Evolutionary conservation across 1,140 invertebrate species (phyloP).

Genomic region (Geopemphigus sp.): DNA sequence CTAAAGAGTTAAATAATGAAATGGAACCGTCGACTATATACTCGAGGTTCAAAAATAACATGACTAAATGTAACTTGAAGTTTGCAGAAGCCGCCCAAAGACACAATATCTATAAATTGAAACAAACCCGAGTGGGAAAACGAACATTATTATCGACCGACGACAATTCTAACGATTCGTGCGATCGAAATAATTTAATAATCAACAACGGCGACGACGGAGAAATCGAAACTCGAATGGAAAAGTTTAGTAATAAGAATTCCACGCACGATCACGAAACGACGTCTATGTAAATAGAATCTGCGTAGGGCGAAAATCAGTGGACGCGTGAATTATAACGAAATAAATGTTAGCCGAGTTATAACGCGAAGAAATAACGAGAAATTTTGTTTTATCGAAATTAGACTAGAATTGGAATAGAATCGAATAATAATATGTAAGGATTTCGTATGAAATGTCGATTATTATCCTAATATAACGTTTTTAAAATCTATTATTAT

Average conservation of each 20-base stretch:
- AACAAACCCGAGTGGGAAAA: conserved; percentile 18
- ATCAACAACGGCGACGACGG: background rate
- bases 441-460: no score
- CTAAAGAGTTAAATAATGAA: conserved; percentile 35
- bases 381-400: background rate
- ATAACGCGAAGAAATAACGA: background rate
- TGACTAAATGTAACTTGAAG: conserved; percentile 28
- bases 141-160: background rate
- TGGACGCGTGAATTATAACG: background rate
- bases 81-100: conserved; percentile 42
- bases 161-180: background rate
- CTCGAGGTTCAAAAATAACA: conserved; percentile 23
- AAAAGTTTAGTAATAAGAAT: background rate
- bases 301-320: background rate
- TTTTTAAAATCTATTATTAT: background rate
- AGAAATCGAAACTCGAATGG: background rate
- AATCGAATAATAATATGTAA: no score
- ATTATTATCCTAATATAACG: no score
- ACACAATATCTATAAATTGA: conserved; percentile 11
- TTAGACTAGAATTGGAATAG: background rate
- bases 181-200: background rate
- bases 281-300: background rate
- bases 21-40: background rate
- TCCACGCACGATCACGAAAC: background rate
- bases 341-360: background rate